Evolutionary conservation across 2,888 invertebrate species (phyloP), one percentile per base, ranked within the genome.

Genomic region (Pharmacophagus antenor): DNA sequence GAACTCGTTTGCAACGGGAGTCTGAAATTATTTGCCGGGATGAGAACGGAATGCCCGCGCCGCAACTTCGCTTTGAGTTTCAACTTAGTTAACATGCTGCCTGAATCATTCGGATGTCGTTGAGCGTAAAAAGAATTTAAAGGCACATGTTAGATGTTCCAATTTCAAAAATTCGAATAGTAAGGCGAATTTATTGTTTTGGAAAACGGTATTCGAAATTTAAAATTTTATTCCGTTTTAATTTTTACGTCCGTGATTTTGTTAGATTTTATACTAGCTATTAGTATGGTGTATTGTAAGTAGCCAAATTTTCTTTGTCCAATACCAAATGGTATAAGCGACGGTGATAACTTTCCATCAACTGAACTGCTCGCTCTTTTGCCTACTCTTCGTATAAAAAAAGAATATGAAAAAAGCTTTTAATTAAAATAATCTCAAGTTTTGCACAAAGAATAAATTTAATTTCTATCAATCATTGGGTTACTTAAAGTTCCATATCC

Each of bases 41-140:
- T 56, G 60, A 23, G 23, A 60, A 56, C 37, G 49, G 55, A 50
- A 55, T 41, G 60, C 60, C 18, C 42, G 55, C 55, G 22, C n/a
- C 23, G 46, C 55, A 55, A 27, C n/a, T 41, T 59, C 55, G 31
- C 60, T 60, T 60, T 55, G 51, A 60, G 46, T 55, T 51, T 46
- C 37, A 49, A 59, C 59, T 60, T 55, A 55, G 50, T 56, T 55
- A 46, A 60, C 51, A 50, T 56, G 60, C 21, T 18, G 58, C 44
- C 50, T 41, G 55, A 60, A 50, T 60, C 50, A 27, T 54, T 44
- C 46, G 49, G 49, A 60, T 55, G 44, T 31, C 20, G 44, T 51
- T 21, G 15, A 51, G 12, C 22, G 25, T 31, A 37, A 12, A 55
- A 50, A 46, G 37, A 50, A 51, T 55, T 56, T 47, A 17, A 31